These are phyloP conservation scores for Meiosimyza decipiens DNA, from an alignment of 2,888 invertebrate genomes.

Conservation along the genomic window DNA sequence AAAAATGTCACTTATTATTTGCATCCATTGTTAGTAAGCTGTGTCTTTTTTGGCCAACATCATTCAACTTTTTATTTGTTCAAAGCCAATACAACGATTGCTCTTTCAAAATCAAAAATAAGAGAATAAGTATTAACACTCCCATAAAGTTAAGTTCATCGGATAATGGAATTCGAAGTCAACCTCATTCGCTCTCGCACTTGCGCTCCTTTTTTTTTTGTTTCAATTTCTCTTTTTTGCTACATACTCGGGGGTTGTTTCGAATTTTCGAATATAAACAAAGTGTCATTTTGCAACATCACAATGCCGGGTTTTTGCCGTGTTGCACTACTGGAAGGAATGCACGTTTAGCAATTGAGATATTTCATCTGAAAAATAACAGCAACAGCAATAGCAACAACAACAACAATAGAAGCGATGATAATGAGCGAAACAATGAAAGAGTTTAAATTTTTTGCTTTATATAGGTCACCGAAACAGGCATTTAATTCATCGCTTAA, in stretches of 20 bases:
- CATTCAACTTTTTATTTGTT: too few species aligned
- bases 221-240: neutral
- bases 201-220: neutral
- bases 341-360: conserved; percentile 6
- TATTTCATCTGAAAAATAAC: neutral
- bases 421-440: neutral
- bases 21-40: too few species aligned
- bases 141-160: too few species aligned
- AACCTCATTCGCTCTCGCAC: neutral
- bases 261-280: conserved; percentile 33
- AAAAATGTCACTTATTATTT: too few species aligned
- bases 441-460: neutral
- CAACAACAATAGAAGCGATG: neutral
- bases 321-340: neutral
- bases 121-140: too few species aligned
- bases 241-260: neutral
- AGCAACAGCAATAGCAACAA: conserved; percentile 8
- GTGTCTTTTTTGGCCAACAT: too few species aligned
- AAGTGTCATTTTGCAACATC: conserved; percentile 8
- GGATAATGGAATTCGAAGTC: too few species aligned
- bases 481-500: conserved; percentile 30
- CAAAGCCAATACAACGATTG: too few species aligned
- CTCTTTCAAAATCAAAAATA: too few species aligned
- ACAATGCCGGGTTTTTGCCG: neutral
- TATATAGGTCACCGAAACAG: conserved; percentile 23